A percentile compares a stretch with the other conserved stretches of the same genome.
phyloP scores from a whole-genome alignment of 92 coral and sea anemone species.

The Phenganax stokvisi region DNA sequence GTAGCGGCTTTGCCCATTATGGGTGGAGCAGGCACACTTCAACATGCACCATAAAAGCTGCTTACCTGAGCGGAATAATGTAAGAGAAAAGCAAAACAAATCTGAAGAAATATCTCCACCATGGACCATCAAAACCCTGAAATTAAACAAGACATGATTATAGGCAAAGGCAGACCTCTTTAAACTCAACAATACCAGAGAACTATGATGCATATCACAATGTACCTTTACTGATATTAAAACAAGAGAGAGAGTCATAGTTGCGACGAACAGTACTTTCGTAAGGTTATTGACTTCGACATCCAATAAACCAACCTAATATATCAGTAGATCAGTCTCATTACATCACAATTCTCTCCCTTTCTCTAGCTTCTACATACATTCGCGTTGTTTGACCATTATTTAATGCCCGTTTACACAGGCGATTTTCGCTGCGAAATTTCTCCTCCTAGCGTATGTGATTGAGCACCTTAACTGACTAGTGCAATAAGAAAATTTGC shows the following conservation, averaged over 20 bases:
- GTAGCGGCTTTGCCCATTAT: too few species aligned
- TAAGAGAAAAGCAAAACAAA: conserved; percentile 81
- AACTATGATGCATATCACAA: background rate
- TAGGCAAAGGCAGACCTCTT: too few species aligned
- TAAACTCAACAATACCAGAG: background rate
- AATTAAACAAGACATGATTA: background rate
- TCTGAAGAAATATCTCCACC: conserved; percentile 95
- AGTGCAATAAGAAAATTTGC: too few species aligned
- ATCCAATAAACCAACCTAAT: conserved; percentile 83
- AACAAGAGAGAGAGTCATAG: conserved; percentile 66
- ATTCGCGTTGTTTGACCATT: too few species aligned
- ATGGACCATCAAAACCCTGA: conserved; percentile 86
- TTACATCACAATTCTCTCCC: background rate
- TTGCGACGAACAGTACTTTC: conserved; percentile 83
- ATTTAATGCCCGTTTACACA: too few species aligned
- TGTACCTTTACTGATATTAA: conserved; percentile 76
- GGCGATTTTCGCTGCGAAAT: too few species aligned
- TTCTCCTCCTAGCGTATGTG: too few species aligned
- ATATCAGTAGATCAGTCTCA: background rate
- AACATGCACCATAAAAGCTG: background rate
- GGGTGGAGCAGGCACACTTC: too few species aligned
- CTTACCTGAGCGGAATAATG: conserved; percentile 92
- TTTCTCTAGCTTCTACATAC: too few species aligned
- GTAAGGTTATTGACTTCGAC: conserved; percentile 81
- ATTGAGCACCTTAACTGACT: too few species aligned